These are phyloP conservation scores for Pterostichus madidus DNA, from an alignment of 2,888 invertebrate species.

Conservation along the genomic window DNA sequence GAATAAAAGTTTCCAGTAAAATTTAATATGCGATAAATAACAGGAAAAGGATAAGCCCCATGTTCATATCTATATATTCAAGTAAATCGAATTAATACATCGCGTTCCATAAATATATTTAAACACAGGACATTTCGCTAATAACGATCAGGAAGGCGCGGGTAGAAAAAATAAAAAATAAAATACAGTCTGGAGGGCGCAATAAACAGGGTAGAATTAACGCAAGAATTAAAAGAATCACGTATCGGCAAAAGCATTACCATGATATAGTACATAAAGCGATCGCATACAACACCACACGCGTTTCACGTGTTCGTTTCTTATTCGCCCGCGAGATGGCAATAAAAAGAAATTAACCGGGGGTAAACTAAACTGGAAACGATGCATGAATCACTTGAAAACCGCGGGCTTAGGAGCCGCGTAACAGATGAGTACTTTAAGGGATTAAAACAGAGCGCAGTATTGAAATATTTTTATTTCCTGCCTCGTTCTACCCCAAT, in stretches of 20 bases:
- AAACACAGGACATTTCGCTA: conserved; percentile 25
- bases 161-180: conserved; percentile 38
- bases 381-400: conserved; percentile 76
- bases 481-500: conserved; percentile 68
- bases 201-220: conserved; percentile 58
- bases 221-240: conserved; percentile 65
- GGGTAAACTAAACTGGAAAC: conserved; percentile 71
- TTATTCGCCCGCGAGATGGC: conserved; percentile 1
- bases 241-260: conserved; percentile 63
- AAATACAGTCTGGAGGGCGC: conserved; percentile 44
- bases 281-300: background rate
- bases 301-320: background rate
- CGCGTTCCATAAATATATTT: conserved; percentile 55
- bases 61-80: conserved; percentile 51
- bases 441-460: conserved; percentile 77
- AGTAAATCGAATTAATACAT: conserved; percentile 53
- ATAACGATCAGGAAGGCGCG: conserved; percentile 14
- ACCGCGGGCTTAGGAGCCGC: conserved; percentile 69
- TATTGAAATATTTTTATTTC: conserved; percentile 67
- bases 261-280: background rate
- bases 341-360: conserved; percentile 65
- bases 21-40: conserved; percentile 53
- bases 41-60: conserved; percentile 25
- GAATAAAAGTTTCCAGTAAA: conserved; percentile 40
- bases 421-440: conserved; percentile 77